Conservation (phyloP, 2,113 vertebrate species). For the Trinectes maculatus region DNA sequence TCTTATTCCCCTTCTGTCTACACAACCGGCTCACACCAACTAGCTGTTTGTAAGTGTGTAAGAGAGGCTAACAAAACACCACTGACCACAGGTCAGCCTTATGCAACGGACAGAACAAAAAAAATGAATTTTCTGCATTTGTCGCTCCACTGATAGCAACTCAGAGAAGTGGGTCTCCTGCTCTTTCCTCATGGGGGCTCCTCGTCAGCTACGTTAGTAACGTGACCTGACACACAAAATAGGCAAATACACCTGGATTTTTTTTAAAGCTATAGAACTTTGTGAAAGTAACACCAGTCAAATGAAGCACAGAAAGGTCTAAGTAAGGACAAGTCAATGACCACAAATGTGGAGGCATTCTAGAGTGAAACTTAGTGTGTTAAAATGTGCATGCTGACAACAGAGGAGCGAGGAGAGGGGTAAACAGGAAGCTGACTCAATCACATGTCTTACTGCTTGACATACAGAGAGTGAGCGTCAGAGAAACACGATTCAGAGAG, state of each 20-base stretch:
- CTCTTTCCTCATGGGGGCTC: not conserved
- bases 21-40: conserved; percentile 25
- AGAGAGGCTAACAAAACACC: conserved; percentile 37
- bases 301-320: conserved; percentile 6
- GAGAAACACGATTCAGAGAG: conserved; percentile 10
- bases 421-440: conserved; percentile 75
- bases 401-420: conserved; percentile 50
- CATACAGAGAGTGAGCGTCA: not conserved
- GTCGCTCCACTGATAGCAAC: conserved; percentile 22
- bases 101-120: conserved; percentile 26
- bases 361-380: conserved; percentile 39
- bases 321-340: not conserved
- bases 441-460: conserved; percentile 65
- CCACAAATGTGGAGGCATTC: conserved; percentile 33
- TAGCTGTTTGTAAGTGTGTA: conserved; percentile 3
- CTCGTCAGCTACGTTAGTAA: conserved; percentile 5
- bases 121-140: conserved; percentile 9
- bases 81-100: conserved; percentile 28
- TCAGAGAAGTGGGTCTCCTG: not conserved
- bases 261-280: no score
- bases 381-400: conserved; percentile 48
- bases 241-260: not conserved
- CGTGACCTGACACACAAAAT: not conserved
- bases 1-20: conserved; percentile 60
- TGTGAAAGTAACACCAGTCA: not conserved